These are phyloP conservation scores for Echeneis naucrates DNA, from an alignment of 2,797 vertebrate genomes.

Conservation along the genomic window DNA sequence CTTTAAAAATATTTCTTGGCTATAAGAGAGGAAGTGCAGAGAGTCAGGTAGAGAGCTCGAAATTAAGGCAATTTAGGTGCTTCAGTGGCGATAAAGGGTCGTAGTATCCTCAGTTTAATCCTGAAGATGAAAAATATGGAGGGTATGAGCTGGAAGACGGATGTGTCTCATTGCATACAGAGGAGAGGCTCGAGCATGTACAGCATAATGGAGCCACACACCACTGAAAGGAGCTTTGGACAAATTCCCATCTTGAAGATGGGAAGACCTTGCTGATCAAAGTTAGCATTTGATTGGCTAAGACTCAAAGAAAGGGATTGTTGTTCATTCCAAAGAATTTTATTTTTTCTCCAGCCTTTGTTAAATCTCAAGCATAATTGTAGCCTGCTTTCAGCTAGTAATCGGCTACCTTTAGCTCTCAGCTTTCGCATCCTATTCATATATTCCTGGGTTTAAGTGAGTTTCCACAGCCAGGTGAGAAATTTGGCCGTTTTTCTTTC, in stretches of 20 bases:
- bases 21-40: not conserved
- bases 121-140: not conserved
- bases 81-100: constrained; percentile 1
- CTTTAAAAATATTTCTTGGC: not conserved
- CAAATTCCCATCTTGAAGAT: constrained; percentile 6
- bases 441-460: not conserved
- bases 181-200: not conserved
- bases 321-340: not conserved
- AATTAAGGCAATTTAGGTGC: constrained; percentile 23
- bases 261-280: not conserved
- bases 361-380: not conserved
- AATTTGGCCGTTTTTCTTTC: constrained; percentile 1
- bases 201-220: not conserved
- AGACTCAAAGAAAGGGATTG: not conserved
- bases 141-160: not conserved
- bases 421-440: not conserved
- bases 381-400: not conserved
- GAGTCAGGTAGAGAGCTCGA: constrained; percentile 2
- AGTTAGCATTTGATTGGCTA: constrained; percentile 6
- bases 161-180: not conserved
- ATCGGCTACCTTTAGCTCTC: not conserved
- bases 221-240: not conserved
- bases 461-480: constrained; percentile 1
- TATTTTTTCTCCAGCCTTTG: not conserved
- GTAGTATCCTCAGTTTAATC: not conserved